Percentiles rank a stretch among this genome's conserved stretches.
phyloP scores from a whole-genome alignment of 1,140 invertebrate species.

The Drosophila pectinifera region DNA sequence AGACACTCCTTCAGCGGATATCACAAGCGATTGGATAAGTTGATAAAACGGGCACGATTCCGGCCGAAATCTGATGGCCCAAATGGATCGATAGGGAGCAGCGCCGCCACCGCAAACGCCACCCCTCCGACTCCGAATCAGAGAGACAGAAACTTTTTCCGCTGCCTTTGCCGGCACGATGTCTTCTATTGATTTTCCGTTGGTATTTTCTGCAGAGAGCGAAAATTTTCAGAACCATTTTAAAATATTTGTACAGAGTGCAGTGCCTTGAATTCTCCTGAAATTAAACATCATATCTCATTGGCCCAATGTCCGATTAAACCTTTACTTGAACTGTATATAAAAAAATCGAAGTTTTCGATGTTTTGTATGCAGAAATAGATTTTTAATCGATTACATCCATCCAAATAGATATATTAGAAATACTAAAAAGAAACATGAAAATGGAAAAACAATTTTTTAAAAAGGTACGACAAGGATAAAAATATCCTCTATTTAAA shows the following conservation, averaged over 20 bases:
- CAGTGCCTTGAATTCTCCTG: neutral
- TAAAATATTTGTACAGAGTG: neutral
- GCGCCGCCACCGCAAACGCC: constrained; percentile 31
- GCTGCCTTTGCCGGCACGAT: constrained; percentile 46
- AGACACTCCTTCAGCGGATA: constrained; percentile 31
- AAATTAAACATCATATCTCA: neutral
- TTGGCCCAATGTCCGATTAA: too few species aligned
- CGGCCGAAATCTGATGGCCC: constrained; percentile 30
- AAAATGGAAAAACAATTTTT: neutral
- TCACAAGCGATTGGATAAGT: constrained; percentile 41
- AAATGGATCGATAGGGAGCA: constrained; percentile 23
- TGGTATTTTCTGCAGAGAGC: constrained; percentile 13
- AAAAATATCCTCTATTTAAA: neutral
- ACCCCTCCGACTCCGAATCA: constrained; percentile 11
- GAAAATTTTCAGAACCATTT: neutral
- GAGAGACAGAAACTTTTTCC: constrained; percentile 40
- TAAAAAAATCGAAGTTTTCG: too few species aligned
- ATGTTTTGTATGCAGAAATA: neutral
- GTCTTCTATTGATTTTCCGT: constrained; percentile 64
- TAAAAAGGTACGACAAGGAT: neutral
- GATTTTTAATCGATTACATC: neutral
- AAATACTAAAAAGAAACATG: neutral
- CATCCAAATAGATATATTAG: neutral
- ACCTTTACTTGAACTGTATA: too few species aligned
- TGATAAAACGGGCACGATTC: constrained; percentile 41